Conservation (phyloP, 2,888 invertebrate genomes). For the Heteropelma amictum region DNA sequence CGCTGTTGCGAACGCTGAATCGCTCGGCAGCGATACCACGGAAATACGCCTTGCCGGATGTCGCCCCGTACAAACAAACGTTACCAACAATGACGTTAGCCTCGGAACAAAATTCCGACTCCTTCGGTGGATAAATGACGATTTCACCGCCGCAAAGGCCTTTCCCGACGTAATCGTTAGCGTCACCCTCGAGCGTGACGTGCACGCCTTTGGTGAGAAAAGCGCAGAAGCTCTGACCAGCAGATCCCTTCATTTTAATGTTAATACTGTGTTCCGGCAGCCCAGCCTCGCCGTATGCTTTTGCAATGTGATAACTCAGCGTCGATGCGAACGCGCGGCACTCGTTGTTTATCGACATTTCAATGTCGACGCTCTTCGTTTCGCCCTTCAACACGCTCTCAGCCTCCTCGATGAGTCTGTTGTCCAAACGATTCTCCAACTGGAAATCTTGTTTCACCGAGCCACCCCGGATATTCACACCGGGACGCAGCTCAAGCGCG, state of each 20-base stretch:
- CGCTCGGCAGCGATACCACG: conserved; percentile 98
- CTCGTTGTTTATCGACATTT: conserved; percentile 92
- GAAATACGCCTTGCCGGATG: conserved; percentile 95
- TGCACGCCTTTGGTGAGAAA: conserved; percentile 95
- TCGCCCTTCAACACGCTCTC: conserved; percentile 87
- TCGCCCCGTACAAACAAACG: conserved; percentile 98
- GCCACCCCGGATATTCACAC: conserved; percentile 93
- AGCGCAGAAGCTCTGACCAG: conserved; percentile 99
- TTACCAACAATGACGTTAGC: conserved; percentile 98
- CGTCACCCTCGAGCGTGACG: conserved; percentile 95
- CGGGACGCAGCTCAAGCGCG: conserved; percentile 93
- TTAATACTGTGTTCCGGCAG: conserved; percentile 90
- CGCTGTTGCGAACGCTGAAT: conserved; percentile 99
- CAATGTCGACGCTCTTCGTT: conserved; percentile 84
- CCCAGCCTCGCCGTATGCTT: conserved; percentile 93
- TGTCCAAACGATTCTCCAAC: conserved; percentile 90
- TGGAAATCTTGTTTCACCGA: conserved; percentile 91
- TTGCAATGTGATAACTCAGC: conserved; percentile 96
- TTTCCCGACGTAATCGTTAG: conserved; percentile 99
- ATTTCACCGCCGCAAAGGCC: conserved; percentile 97
- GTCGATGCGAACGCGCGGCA: conserved; percentile 96
- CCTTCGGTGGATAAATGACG: conserved; percentile 94
- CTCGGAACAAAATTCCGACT: conserved; percentile 92
- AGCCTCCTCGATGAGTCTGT: conserved; percentile 86
- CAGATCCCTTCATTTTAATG: conserved; percentile 92